Base-by-base conservation (phyloP, 64 coral and sea anemone species). In the Pocillopora damicornis region DNA sequence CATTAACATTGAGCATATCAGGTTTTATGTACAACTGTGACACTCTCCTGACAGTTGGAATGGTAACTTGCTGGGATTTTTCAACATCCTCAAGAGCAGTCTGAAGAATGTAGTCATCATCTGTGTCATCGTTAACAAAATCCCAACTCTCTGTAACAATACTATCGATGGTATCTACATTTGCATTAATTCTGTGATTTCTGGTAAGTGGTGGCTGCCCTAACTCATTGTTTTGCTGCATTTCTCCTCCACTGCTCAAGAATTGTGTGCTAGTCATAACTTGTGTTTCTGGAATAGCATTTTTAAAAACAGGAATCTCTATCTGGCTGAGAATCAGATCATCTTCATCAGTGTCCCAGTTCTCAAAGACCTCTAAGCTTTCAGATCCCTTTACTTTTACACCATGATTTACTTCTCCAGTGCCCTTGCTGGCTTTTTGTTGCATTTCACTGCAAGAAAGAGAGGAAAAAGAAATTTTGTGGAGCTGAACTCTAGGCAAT, bases 111-210 rank as follows among this genome's bases (percentile, higher is more conserved):
- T 74, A 20, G 20, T 91, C 81, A 59, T 91, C 81, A 59, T 91
- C 73, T 15, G 25, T 77, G 63, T 91, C 74, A 10, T 61, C 83
- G 51, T 91, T 82, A 11, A 78, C 76, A 75, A 91, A 87, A 51
- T 91, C 90, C 90, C 90, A 91, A 64, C 75, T 79, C 23, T 91
- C 90, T 59, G 90, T 91, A 13, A 87, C 75, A 37, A 91, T 83
- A 20, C 42, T 91, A 51, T 77, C 74, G n/a, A 36, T 71, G 59
- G 18, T 4, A 78, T 73, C 30, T 35, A 61, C 30, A 59, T 86
- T 22, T 58, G 63, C 56, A 60, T 23, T 13, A 35, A 57, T 63
- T 4, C 34, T 7, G n/a, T 75, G 35, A 35, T 22, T 25, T 75
- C 16, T 75, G 20, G 25, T 63, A 18, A 38, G 60, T 63, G 4